These are phyloP conservation scores for Martes martes DNA, from an alignment of 2,113 vertebrate genomes.

Conservation along the genomic window DNA sequence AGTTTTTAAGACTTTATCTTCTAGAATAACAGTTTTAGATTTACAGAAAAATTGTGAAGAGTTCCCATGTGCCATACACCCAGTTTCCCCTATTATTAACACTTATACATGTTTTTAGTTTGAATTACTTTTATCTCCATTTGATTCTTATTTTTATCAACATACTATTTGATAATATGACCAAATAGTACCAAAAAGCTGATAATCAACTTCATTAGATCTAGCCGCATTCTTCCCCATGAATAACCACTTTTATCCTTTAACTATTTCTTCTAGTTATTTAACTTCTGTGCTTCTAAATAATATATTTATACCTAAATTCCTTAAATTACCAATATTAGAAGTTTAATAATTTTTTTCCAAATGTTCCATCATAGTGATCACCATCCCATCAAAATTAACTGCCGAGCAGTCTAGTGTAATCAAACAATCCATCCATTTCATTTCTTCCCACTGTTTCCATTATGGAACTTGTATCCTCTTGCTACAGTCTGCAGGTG, in stretches of 20 bases:
- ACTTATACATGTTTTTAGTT: conserved; percentile 4
- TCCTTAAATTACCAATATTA: background rate
- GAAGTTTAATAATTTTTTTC: background rate
- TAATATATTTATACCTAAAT: conserved; percentile 5
- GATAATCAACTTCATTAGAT: background rate
- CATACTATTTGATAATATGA: background rate
- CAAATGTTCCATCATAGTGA: background rate
- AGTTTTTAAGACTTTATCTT: conserved; percentile 2
- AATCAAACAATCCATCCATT: background rate
- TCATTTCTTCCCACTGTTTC: background rate
- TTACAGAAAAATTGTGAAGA: background rate
- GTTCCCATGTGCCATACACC: background rate
- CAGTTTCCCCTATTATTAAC: background rate
- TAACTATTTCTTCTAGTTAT: background rate
- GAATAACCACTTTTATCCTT: background rate
- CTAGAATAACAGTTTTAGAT: background rate
- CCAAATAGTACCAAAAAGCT: background rate
- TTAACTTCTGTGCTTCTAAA: conserved; percentile 11
- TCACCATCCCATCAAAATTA: background rate
- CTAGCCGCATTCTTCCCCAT: background rate
- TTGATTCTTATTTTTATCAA: conserved; percentile 27
- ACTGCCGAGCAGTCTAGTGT: background rate
- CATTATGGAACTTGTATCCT: background rate
- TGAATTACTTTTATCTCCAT: conserved; percentile 2
- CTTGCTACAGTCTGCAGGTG: background rate